Evolutionary conservation across 2,888 invertebrate species (phyloP), one percentile per base, ranked within the genome.

Genomic region (Hypomecis atomaria): DNA sequence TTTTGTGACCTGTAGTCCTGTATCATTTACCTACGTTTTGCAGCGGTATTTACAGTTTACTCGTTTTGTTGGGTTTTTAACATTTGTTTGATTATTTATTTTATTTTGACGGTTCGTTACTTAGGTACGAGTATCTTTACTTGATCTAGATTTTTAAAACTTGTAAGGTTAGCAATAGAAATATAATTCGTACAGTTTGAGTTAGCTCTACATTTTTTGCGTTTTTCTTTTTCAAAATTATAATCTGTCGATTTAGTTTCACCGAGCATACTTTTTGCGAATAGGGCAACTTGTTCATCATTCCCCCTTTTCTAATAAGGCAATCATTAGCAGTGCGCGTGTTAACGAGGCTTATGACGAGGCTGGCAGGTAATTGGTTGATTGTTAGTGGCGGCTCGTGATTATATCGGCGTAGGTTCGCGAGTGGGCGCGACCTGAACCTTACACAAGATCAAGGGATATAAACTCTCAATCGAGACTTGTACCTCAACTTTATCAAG

Each of bases 381-480:
- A 74, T 76, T 75, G 74, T 62, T 66, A 60, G 44, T 61, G 34
- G 63, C 59, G 54, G 59, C 71, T 67, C 75, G 73, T 78, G 77
- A 78, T 78, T 75, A 76, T 73, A 63, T 69, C 66, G 67, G 77
- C 78, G 82, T 81, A 78, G 79, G 80, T 78, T 76, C 55, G 70
- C 59, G 69, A 65, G 82, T 83, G 80, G 81, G 83, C 73, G 69
- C 62, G 59, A 65, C 55, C 63, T 57, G 68, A 68, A 63, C 79
- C 73, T 71, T 74, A 70, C 74, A 73, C 78, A 80, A 80, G 79
- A 81, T 80, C 82, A 83, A 77, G 81, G 78, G 70, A 76, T 74
- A 77, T 72, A 72, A 72, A 71, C 63, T 64, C 60, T 71, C 70
- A 59, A 66, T 45, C 56, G 71, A 72, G 65, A 67, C 57, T 62